Evolutionary conservation across 2,797 vertebrate genomes (phyloP), one percentile per base, ranked within the genome.

Genomic region (Myotis findleyi): DNA sequence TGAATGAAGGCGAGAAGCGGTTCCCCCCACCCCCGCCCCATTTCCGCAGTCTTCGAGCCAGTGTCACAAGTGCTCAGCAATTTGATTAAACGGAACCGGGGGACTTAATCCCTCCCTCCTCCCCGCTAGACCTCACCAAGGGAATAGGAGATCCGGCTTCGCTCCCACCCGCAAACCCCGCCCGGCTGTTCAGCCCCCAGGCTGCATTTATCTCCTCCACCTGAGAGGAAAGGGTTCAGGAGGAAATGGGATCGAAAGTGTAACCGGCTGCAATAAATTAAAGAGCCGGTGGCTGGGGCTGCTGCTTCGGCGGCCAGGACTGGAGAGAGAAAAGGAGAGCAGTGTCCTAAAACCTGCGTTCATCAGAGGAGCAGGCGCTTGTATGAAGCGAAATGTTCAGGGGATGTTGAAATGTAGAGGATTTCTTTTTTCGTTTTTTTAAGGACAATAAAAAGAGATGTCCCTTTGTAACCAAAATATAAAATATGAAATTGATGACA

Each of bases 211-310:
- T 98, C 97, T 97, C 96, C 95, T 92, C 87, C 94, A 96, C 97
- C 96, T 71, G 96, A 77, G 51, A 98, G 89, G 69, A 89, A 53
- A 88, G 95, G 97, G 97, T 97, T 97, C 95, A 71, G 84, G 49
- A 96, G 97, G 97, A 95, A 98, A 96, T 89, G 81, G 97, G 96
- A 97, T 97, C 95, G 57, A 91, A 91, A 97, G 97, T 96, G 97
- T 97, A 97, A 98, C 97, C 95, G 94, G 87, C 96, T 97, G 96
- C 96, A 95, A 98, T 97, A 97, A 98, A 97, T 97, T 97, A 97
- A 96, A 97, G 92, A 96, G 94, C 94, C 93, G 27, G 57, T 90
- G 94, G 80, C 51, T 44, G 41, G 27, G 10, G 83, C 89, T 73
- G 95, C 57, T 38, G 80, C 88, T 84, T 81, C 69, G 93, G 96